A percentile compares a stretch with the other conserved stretches of the same genome.
Evolutionary conservation across 2,888 invertebrate genomes (phyloP).

Genomic region (Chymomyza amoena): DNA sequence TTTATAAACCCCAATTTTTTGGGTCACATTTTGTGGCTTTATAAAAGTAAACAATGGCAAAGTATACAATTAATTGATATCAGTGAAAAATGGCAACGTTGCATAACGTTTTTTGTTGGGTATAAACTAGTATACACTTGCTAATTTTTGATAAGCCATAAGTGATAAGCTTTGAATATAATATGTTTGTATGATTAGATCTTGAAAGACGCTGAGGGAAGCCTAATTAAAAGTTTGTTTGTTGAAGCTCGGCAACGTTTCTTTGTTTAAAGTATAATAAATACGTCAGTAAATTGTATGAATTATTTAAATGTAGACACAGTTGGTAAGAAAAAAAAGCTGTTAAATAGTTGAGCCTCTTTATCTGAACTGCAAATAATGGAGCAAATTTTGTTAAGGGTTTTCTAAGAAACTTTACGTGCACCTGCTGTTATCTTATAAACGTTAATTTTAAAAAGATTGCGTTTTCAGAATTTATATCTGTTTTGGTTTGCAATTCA

Average conservation of each 20-base stretch:
- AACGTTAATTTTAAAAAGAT: too few relatives aligned
- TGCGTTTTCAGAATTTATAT: too few relatives aligned
- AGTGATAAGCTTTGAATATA: not conserved
- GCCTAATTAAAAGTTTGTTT: too few relatives aligned
- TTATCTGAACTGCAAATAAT: too few relatives aligned
- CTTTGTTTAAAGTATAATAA: not conserved
- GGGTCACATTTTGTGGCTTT: conserved; percentile 9
- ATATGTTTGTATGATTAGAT: not conserved
- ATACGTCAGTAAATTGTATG: not conserved
- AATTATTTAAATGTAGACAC: not conserved
- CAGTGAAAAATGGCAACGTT: conserved; percentile 18
- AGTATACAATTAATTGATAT: conserved; percentile 2
- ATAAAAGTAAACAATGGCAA: not conserved
- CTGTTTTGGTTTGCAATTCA: too few relatives aligned
- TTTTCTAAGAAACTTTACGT: too few relatives aligned
- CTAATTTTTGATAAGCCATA: not conserved
- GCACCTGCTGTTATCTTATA: too few relatives aligned
- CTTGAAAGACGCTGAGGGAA: too few relatives aligned
- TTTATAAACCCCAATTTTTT: not conserved
- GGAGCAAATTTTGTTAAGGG: too few relatives aligned
- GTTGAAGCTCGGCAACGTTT: too few relatives aligned
- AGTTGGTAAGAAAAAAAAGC: conserved; percentile 4
- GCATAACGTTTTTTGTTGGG: not conserved
- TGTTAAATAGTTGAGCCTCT: too few relatives aligned
- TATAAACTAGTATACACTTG: not conserved